These are phyloP conservation scores for Lagopus muta DNA, from an alignment of 2,113 vertebrate genomes.

Conservation along the genomic window DNA sequence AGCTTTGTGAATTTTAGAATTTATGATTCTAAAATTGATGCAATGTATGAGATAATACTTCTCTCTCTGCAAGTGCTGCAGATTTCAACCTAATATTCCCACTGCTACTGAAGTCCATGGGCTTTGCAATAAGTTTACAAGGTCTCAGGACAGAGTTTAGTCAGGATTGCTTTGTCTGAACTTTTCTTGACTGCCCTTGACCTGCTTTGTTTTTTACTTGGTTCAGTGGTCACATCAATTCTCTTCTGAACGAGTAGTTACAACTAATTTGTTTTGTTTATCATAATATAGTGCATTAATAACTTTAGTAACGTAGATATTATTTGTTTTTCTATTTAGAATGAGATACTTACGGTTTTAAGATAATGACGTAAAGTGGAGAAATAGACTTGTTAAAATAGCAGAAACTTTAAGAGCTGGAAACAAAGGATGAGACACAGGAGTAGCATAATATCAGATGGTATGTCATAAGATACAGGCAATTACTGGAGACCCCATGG, in stretches of 20 bases:
- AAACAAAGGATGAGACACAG: not conserved
- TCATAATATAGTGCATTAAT: not conserved
- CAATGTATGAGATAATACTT: not conserved
- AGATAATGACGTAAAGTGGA: not conserved
- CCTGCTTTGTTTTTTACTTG: not conserved
- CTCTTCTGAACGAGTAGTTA: not conserved
- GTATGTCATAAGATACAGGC: not conserved
- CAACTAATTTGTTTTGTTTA: not conserved
- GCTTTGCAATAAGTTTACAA: not conserved
- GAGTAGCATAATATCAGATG: not conserved
- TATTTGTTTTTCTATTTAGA: not conserved
- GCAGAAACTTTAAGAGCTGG: not conserved
- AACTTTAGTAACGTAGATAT: not conserved
- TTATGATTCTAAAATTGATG: not conserved
- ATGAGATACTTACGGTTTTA: not conserved
- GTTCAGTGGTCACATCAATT: not conserved
- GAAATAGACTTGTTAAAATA: not conserved
- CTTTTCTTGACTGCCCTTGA: not conserved
- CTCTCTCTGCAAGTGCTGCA: not conserved
- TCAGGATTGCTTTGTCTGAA: not conserved
- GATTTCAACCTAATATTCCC: not conserved
- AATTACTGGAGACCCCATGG: not conserved
- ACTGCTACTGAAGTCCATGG: not conserved
- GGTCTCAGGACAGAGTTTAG: not conserved
- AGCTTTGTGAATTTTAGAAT: not conserved